Base-by-base conservation (phyloP, 2,888 invertebrate genomes). In the Drosophila fungiperda region DNA sequence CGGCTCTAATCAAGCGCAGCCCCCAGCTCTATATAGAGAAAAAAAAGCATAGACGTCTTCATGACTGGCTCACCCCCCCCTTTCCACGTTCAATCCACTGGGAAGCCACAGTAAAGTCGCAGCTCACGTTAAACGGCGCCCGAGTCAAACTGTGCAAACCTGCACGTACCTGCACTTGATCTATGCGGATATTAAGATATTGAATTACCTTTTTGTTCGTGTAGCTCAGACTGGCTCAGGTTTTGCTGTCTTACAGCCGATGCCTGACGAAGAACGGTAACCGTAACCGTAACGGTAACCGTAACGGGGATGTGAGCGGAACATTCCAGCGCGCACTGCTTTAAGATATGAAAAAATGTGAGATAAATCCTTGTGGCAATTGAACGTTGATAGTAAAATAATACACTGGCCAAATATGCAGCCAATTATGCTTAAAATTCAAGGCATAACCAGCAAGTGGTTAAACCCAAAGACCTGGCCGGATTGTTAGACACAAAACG, bases 161-260 rank as follows among this genome's bases (percentile, higher is more conserved):
- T 85, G 86, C 88, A 85, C 85, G 85, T 85, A 85, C 86, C 88
- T 85, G 85, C 85, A 85, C 88, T 85, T 85, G 85, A 85, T 85
- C 85, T 85, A 85, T 85, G 88, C 88, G 85, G 88, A 88, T 85
- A 85, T 85, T 85, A 88, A 85, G 85, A 85, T 85, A 85, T 85
- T 85, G 86, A 85, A 85, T 85, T 85, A 88, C 85, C 86, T 85
- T 87, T 80, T 73, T 80, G 79, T 83, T 86, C 84, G 87, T 83
- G 87, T 78, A 82, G 77, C 85, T 76, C 73, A 80, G 87, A 80
- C 78, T 66, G 64, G 76, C 65, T 67, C 62, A 68, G 38, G 26
- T 66, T 62, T 35, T 35, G 29, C 45, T 59, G 36, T 58, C 63
- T 50, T 38, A 20, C 36, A 68, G 35, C 48, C 36, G 52, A 29